A percentile compares a stretch with the other conserved stretches of the same genome.
Evolutionary conservation across 2,113 vertebrate genomes (phyloP).

Genomic region (Austrofundulus limnaeus): DNA sequence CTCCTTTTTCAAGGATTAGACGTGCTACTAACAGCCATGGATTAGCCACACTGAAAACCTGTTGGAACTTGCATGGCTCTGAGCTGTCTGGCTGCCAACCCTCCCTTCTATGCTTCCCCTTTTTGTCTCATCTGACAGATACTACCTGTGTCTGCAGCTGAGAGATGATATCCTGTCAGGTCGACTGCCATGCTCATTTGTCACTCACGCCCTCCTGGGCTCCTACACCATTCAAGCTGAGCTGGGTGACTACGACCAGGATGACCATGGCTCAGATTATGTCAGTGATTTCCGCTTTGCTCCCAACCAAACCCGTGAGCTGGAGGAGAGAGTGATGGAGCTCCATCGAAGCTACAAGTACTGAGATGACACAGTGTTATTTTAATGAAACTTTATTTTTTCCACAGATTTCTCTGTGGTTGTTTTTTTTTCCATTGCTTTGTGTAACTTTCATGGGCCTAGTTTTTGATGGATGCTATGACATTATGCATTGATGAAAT

Average conservation of each 20-base stretch:
- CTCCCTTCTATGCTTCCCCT: constrained; percentile 11
- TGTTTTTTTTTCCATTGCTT: constrained; percentile 5
- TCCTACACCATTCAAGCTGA: constrained; percentile 95
- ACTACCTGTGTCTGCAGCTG: constrained; percentile 98
- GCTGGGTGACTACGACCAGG: constrained; percentile 90
- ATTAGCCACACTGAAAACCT: constrained; percentile 54
- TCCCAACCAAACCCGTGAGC: constrained; percentile 93
- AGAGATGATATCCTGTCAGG: constrained; percentile 96
- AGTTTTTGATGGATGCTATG: constrained; percentile 28
- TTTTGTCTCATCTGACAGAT: constrained; percentile 79
- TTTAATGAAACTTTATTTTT: constrained; percentile 12
- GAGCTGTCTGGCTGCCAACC: constrained; percentile 53
- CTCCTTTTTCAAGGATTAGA: constrained; percentile 53
- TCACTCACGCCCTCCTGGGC: constrained; percentile 94
- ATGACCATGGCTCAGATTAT: constrained; percentile 91
- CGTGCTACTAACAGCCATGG: constrained; percentile 48
- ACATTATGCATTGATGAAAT: constrained; percentile 25
- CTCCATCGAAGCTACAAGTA: constrained; percentile 96
- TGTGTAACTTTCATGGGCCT: constrained; percentile 3
- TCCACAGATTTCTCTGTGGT: neutral
- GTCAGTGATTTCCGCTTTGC: constrained; percentile 92
- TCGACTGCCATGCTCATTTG: constrained; percentile 96
- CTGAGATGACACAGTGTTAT: neutral
- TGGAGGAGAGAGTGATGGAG: constrained; percentile 98
- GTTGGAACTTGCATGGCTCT: constrained; percentile 48